Base-by-base conservation (phyloP, 2,888 invertebrate genomes). In the Bellardia pandia region DNA sequence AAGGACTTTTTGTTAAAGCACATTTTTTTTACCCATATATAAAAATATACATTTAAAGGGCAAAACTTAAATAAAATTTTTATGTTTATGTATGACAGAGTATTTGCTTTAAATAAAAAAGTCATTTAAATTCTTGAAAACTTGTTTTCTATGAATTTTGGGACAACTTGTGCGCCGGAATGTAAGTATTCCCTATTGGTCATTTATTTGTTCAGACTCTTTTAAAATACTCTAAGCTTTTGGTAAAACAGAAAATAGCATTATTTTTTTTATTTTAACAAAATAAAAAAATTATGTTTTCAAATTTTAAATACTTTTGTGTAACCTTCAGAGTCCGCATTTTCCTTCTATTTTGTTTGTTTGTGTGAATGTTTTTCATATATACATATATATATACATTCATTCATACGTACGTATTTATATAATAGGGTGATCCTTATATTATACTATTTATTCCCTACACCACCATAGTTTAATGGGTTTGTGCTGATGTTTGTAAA, bases 241-340 rank as follows among this genome's bases (percentile, higher is more conserved):
- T 74, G 68, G 33, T 33, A 37, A 62, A 69, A 62, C 23, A 81
- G 14, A 71, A 79, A 62, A 37, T 30, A 58, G n/a, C n/a, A n/a
- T n/a, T 5, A 60, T 40, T 14, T 23, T 16, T 11, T 23, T 66
- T 45, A 14, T 14, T 23, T 48, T 37, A 78, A 30, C 33, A 64
- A 53, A 58, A 66, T 2, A 74, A 40, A 80, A 53, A 64, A 81
- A 45, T 56, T 60, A 14, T 74, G 7, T 72, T 64, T 66, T 66
- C 56, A 74, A 80, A 62, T 77, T 83, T 45, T 45, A 83, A 71
- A 64, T 71, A 76, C 76, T 83, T 51, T 83, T 71, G 37, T 53
- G 0, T 64, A 83, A 77, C 83, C 83, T 83, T 83, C 83, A 71
- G 9, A 83, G 76, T 71, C 77, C 23, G 69, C 3, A 33, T 53